These are phyloP conservation scores for Pseudomugil gertrudae DNA, from an alignment of 2,797 vertebrate species.

Conservation along the genomic window DNA sequence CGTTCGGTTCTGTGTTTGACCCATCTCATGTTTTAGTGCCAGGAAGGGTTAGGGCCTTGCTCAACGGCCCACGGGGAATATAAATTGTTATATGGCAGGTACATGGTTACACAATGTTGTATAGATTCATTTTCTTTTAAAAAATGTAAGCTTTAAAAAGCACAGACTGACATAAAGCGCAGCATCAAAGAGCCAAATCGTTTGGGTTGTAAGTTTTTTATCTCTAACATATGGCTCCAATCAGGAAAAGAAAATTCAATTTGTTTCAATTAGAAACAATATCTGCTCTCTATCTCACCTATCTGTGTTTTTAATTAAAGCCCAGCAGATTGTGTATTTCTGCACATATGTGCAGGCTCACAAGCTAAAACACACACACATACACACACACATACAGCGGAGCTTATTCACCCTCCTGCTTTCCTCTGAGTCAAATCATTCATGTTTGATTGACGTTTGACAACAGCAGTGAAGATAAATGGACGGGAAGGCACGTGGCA, in stretches of 20 bases:
- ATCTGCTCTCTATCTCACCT: constrained; percentile 16
- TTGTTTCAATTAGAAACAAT: background rate
- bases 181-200: background rate
- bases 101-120: background rate
- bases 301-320: constrained; percentile 14
- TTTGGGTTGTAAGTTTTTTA: background rate
- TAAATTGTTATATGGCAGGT: too few species aligned
- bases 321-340: constrained; percentile 9
- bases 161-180: background rate
- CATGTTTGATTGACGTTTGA: background rate
- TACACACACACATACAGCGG: background rate
- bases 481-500: constrained; percentile 92
- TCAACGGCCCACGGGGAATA: too few species aligned
- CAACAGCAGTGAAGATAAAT: constrained; percentile 68
- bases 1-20: too few species aligned
- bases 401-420: constrained; percentile 2
- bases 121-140: background rate
- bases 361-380: constrained; percentile 1
- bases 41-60: too few species aligned
- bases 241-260: background rate
- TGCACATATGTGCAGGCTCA: constrained; percentile 7
- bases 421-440: constrained; percentile 7
- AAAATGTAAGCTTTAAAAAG: background rate
- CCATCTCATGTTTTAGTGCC: too few species aligned
- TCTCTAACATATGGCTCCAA: background rate